phyloP scores from a whole-genome alignment of 1,140 invertebrate genomes.

The Myzus persicae region DNA sequence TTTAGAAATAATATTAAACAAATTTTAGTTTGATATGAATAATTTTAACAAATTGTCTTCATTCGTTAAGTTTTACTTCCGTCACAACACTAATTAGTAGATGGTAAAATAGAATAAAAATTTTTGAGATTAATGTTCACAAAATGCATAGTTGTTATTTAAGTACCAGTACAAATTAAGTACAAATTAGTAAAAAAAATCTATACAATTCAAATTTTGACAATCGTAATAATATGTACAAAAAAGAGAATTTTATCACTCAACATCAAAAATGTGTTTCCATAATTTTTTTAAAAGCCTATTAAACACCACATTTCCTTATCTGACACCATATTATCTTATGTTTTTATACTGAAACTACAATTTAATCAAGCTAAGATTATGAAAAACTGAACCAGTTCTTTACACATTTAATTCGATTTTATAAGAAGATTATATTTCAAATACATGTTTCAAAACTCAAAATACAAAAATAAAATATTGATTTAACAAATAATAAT shows the following conservation, averaged over 20 bases:
- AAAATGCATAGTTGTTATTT: not conserved
- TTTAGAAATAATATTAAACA: not conserved
- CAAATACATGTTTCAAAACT: not conserved
- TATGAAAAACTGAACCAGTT: not conserved
- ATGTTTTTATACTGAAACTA: not conserved
- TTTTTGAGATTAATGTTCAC: not conserved
- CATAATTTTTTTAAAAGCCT: not conserved
- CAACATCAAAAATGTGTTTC: not conserved
- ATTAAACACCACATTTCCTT: not conserved
- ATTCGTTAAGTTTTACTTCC: not conserved
- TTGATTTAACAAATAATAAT: not conserved
- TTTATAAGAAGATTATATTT: no score
- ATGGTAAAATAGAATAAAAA: not conserved
- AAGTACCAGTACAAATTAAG: conserved; percentile 26
- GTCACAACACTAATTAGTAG: not conserved
- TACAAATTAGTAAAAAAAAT: not conserved
- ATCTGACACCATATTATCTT: not conserved
- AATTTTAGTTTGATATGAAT: not conserved
- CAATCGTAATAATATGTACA: not conserved
- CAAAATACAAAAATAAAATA: not conserved
- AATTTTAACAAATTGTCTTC: not conserved
- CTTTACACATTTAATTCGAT: not conserved
- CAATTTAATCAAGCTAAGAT: not conserved
- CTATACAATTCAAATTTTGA: not conserved
- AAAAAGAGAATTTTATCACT: not conserved